Percentiles rank a stretch among this genome's conserved stretches.
Evolutionary conservation across 2,888 invertebrate species (phyloP).

Genomic region (Pterostichus niger): DNA sequence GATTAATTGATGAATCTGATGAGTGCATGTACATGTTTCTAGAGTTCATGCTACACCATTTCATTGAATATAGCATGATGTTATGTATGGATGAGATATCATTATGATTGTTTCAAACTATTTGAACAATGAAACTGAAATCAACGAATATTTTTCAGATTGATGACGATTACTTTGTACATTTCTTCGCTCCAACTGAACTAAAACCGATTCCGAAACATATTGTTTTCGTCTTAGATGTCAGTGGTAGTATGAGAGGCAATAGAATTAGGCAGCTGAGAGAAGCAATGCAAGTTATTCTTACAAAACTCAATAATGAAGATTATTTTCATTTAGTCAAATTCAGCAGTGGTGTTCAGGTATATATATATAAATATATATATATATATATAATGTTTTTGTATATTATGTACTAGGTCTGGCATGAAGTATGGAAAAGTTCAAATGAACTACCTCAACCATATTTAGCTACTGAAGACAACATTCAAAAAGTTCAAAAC

Average conservation of each 20-base stretch:
- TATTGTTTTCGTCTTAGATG: conserved; percentile 78
- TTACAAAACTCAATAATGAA: conserved; percentile 79
- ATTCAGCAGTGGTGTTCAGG: conserved; percentile 73
- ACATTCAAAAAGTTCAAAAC: conserved; percentile 78
- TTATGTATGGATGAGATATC: too few species aligned
- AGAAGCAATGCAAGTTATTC: conserved; percentile 82
- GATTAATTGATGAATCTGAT: too few species aligned
- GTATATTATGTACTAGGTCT: background rate
- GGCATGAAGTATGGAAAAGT: too few species aligned
- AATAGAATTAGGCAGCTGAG: conserved; percentile 76
- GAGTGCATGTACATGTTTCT: too few species aligned
- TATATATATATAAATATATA: conserved; percentile 1
- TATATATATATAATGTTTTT: too few species aligned
- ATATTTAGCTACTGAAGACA: conserved; percentile 76
- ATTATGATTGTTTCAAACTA: too few species aligned
- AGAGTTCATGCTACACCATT: too few species aligned
- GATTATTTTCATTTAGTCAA: conserved; percentile 83
- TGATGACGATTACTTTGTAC: conserved; percentile 77
- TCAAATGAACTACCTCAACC: too few species aligned
- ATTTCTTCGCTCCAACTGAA: conserved; percentile 77
- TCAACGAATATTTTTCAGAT: too few species aligned
- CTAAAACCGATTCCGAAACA: conserved; percentile 75
- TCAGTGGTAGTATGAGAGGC: conserved; percentile 79
- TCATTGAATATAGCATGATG: too few species aligned
- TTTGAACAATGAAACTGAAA: background rate